Evolutionary conservation across 2,113 vertebrate genomes (phyloP), one percentile per base, ranked within the genome.

Genomic region (Microcebus jonahi): DNA sequence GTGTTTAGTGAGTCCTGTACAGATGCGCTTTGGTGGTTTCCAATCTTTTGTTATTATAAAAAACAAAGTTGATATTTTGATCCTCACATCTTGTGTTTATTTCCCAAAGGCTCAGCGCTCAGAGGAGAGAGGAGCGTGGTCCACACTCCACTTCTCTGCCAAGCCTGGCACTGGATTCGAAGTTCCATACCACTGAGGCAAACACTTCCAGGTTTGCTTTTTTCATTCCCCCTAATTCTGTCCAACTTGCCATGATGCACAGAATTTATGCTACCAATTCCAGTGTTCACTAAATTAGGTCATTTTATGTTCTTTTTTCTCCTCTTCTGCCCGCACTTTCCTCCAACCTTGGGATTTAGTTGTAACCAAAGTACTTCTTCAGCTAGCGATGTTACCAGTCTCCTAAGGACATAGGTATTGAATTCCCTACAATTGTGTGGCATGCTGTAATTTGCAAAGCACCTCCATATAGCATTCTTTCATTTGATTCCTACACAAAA

Each of bases 1-100:
- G 88, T 91, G 53, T 50, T 86, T 73, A 91, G 73, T 5, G 36
- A 50, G 14, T 84, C 14, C 25, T 17, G 50, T 42, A 29, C 50
- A 76, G 57, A 94, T 34, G n/a, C 23, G 14, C 39, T 65, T 45
- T 17, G 18, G 34, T 84, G 71, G 81, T 91, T 84, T 85, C 53
- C 59, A 96, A 31, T 63, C 55, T 75, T 85, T 65, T 77, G 45
- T 31, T 83, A 18, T 86, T 82, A 91, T 70, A 81, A 87, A 96
- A 88, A 90, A 67, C 50, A 59, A 71, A 79, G 67, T 31, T 84
- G 57, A 45, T 45, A 34, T 83, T 48, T 59, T 84, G 50, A 61
- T 75, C 57, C 36, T 25, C 42, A 63, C 39, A 70, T 45, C 68
- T 90, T 84, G 29, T 34, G 21, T 84, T 90, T 92, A 57, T 80